Evolutionary conservation across 92 coral and sea anemone species (phyloP), one percentile per base, ranked within the genome.

Genomic region (Bergia puertoricense): DNA sequence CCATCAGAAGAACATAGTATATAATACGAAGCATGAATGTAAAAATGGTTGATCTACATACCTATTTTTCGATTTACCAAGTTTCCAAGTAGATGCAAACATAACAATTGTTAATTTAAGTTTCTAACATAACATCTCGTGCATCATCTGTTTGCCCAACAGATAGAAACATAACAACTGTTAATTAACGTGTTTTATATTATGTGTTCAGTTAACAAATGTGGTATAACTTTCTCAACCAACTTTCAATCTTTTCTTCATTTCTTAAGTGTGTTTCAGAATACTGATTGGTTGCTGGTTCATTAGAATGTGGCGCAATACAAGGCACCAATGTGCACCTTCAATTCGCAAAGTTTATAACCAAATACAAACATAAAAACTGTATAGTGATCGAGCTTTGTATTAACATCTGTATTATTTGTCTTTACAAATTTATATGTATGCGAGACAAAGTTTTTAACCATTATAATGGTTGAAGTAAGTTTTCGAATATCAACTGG

Each of bases 231-330:
- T 30, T 30, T 30, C 30, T 44, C 48, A 44, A 44, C 48, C 20
- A 74, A 74, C 14, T 74, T 37, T 74, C 77, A 74, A 74, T 74
- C 77, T 74, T 74, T 36, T 30, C 30, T 30, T 36, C 77, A 74
- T 74, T 74, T 74, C 77, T 74, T 74, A 30, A 74, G 43, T 44
- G 6, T 2, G 48, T 44, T 44, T 44, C 48, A 44, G 6, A 44
- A 2, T 44, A 44, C 6, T 44, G 6, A 2, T 44, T 44, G 48
- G 48, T 44, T 44, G 48, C 4, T 44, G 48, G 48, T 44, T 44
- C 48, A 44, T 44, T 44, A 44, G 48, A 44, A 44, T 44, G 48
- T 44, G 48, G 48, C 6, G 48, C 48, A 44, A 44, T 44, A 44
- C 30, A 44, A 44, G 48, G 48, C 48, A 44, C 48, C 79, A 39